Percentiles rank a stretch among this genome's conserved stretches.
Conservation (phyloP, 2,888 invertebrate species). For the Stenoptilia bipunctidactyla region DNA sequence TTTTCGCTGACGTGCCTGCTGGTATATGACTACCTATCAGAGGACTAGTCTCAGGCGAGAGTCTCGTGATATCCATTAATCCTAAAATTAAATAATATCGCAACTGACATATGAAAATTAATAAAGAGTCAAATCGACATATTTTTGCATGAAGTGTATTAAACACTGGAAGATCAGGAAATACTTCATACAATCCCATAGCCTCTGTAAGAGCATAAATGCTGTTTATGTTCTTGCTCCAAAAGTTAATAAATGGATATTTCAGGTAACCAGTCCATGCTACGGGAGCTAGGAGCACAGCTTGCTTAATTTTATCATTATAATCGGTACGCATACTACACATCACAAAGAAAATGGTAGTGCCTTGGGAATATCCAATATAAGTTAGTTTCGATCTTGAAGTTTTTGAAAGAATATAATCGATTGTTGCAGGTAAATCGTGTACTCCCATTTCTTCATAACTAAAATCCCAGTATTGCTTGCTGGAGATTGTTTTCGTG, state of each 20-base stretch:
- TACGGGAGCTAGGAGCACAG: conserved; percentile 49
- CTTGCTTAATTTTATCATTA: conserved; percentile 43
- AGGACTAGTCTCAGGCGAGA: conserved; percentile 34
- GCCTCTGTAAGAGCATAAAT: conserved; percentile 24
- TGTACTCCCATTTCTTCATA: conserved; percentile 54
- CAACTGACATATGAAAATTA: conserved; percentile 35
- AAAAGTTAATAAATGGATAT: conserved; percentile 34
- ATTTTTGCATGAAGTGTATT: conserved; percentile 35
- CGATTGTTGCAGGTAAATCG: conserved; percentile 46
- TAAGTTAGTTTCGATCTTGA: conserved; percentile 33
- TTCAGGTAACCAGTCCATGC: conserved; percentile 35
- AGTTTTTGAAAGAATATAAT: conserved; percentile 36
- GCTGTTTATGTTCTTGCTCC: conserved; percentile 25
- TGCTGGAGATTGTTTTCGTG: conserved; percentile 24
- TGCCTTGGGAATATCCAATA: conserved; percentile 55
- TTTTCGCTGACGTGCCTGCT: conserved; percentile 41
- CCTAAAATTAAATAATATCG: conserved; percentile 42
- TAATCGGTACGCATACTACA: conserved; percentile 44
- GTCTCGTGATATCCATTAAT: conserved; percentile 30
- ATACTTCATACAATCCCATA: conserved; percentile 38
- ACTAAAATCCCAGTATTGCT: conserved; percentile 48
- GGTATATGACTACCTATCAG: conserved; percentile 46
- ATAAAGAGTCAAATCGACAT: conserved; percentile 26
- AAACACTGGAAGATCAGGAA: conserved; percentile 25
- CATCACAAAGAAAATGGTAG: conserved; percentile 47